phyloP scores from a whole-genome alignment of 1,140 invertebrate genomes.

The Phymorhynchus buccinoides region DNA sequence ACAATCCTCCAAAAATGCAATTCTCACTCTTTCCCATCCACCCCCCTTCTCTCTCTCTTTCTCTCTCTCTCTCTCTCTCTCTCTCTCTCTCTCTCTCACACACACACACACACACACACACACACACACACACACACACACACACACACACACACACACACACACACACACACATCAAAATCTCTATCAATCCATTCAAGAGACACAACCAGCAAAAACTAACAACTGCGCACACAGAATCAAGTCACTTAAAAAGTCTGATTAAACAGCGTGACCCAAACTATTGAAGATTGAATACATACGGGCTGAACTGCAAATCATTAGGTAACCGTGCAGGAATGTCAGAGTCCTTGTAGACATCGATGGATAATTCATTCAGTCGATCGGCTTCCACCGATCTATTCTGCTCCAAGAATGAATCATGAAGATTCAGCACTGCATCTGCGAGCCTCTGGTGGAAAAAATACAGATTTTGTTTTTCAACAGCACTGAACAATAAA shows the following conservation, averaged over 20 bases:
- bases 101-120: constrained; percentile 4
- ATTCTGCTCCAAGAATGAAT: constrained; percentile 61
- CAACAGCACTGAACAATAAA: too few species aligned
- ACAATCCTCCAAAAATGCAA: too few species aligned
- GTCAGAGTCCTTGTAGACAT: constrained; percentile 73
- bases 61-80: too few species aligned
- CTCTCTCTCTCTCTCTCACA: too few species aligned
- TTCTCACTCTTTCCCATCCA: too few species aligned
- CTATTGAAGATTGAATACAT: constrained; percentile 46
- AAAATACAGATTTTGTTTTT: too few species aligned
- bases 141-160: constrained; percentile 10
- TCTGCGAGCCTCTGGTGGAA: constrained; percentile 66
- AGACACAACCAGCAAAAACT: too few species aligned
- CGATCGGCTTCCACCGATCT: constrained; percentile 48
- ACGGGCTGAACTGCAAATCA: constrained; percentile 71
- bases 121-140: constrained; percentile 2
- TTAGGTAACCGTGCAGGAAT: constrained; percentile 70
- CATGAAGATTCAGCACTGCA: constrained; percentile 70
- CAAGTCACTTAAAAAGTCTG: neutral
- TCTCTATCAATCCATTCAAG: too few species aligned
- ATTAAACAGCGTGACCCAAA: neutral
- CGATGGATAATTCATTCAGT: constrained; percentile 62
- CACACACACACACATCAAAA: neutral
- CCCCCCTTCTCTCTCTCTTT: too few species aligned
- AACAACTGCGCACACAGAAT: too few species aligned